Evolutionary conservation across 2,888 invertebrate species (phyloP).

Genomic region (Dermolepida albohirtum): DNA sequence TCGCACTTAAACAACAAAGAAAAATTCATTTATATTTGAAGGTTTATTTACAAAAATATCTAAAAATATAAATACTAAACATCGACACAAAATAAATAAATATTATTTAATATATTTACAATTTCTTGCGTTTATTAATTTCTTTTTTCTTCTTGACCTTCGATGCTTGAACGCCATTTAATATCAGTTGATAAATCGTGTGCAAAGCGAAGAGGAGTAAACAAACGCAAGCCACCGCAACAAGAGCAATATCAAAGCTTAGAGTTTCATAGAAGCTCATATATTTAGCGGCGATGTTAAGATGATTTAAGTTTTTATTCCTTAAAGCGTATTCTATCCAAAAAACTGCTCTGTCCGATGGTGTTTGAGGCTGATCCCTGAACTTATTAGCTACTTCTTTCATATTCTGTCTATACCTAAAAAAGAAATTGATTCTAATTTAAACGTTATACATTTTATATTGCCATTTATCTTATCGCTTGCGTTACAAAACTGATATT

Average conservation of each 20-base stretch:
- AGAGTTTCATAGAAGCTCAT: conserved; percentile 44
- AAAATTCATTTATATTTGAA: too few relatives aligned
- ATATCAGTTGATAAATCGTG: conserved; percentile 28
- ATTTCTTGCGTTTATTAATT: too few relatives aligned
- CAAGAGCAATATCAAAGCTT: conserved; percentile 44
- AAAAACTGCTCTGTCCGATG: conserved; percentile 47
- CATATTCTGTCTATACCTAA: conserved; percentile 47
- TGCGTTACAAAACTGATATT: too few relatives aligned
- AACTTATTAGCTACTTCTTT: conserved; percentile 46
- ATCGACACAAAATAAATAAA: too few relatives aligned
- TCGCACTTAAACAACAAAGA: too few relatives aligned
- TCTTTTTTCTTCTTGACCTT: conserved; percentile 12
- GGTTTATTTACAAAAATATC: too few relatives aligned
- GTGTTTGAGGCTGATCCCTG: conserved; percentile 47
- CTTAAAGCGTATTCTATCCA: conserved; percentile 50
- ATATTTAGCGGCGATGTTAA: conserved; percentile 44
- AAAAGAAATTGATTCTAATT: neutral
- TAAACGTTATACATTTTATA: neutral
- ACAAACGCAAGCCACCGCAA: conserved; percentile 19
- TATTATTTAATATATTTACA: too few relatives aligned
- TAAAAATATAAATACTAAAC: too few relatives aligned
- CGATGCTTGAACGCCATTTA: conserved; percentile 15
- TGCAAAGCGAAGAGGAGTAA: conserved; percentile 29
- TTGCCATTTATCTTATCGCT: neutral
- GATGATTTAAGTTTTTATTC: conserved; percentile 45